phyloP scores from a whole-genome alignment of 2,113 vertebrate genomes.

The Cavia aperea region DNA sequence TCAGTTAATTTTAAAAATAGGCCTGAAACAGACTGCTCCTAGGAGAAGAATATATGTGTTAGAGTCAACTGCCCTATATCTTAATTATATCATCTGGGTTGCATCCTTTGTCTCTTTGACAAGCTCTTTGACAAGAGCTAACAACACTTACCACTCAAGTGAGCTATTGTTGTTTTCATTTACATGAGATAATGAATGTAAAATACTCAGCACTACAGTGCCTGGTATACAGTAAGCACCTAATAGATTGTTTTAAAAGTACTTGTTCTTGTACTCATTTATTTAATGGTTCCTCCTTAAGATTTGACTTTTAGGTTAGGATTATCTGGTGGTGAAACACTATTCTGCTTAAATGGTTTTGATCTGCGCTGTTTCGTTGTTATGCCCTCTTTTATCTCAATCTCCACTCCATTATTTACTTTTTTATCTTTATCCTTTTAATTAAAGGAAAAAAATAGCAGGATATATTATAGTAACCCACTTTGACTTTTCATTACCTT shows the following conservation, averaged over 20 bases:
- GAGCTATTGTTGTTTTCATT: neutral
- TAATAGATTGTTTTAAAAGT: neutral
- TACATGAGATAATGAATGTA: neutral
- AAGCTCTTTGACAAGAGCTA: neutral
- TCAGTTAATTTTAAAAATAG: slow-evolving; percentile 8
- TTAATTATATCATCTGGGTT: neutral
- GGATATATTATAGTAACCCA: too few species aligned
- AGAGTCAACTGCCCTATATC: neutral
- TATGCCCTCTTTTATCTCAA: too few species aligned
- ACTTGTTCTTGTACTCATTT: neutral
- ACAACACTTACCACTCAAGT: neutral
- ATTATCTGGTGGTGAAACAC: too few species aligned
- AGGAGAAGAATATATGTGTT: neutral
- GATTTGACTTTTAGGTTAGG: too few species aligned
- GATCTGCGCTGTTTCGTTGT: too few species aligned
- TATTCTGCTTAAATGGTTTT: too few species aligned
- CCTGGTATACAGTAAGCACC: neutral
- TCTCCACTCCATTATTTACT: too few species aligned
- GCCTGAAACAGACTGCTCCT: neutral
- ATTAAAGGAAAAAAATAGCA: too few species aligned
- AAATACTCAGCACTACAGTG: neutral
- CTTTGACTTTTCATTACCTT: too few species aligned
- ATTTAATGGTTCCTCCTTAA: neutral
- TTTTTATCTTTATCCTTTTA: too few species aligned
- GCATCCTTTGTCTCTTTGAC: neutral